These are phyloP conservation scores for Pithys albifrons DNA, from an alignment of 2,113 vertebrate genomes.

Conservation along the genomic window DNA sequence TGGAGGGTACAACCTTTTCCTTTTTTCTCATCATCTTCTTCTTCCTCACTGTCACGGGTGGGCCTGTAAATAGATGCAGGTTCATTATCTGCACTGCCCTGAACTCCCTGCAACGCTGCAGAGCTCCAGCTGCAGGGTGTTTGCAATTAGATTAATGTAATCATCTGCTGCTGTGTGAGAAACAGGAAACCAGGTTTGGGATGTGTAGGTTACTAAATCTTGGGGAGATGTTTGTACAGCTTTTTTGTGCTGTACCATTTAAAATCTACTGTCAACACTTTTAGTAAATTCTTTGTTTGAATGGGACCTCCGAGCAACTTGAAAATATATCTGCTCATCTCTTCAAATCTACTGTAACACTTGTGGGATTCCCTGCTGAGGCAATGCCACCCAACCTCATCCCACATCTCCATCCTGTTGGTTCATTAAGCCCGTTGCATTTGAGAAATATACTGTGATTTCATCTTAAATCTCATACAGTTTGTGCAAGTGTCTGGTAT, in stretches of 20 bases:
- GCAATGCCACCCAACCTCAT: not conserved
- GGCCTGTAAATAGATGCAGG: conserved; percentile 76
- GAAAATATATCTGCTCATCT: not conserved
- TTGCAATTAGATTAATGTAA: not conserved
- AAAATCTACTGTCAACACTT: not conserved
- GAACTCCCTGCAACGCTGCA: not conserved
- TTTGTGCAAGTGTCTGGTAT: not conserved
- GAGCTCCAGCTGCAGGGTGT: not conserved
- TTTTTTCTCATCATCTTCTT: conserved; percentile 93
- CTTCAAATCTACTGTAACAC: not conserved
- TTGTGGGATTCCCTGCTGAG: not conserved
- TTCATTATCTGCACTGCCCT: not conserved
- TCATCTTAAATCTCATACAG: not conserved
- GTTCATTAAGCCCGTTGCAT: not conserved
- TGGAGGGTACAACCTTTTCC: conserved; percentile 92
- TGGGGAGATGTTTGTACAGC: not conserved
- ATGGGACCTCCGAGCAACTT: not conserved
- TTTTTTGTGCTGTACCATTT: not conserved
- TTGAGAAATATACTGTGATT: not conserved
- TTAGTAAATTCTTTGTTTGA: not conserved
- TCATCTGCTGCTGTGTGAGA: not conserved
- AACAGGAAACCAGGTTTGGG: not conserved
- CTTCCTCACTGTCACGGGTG: conserved; percentile 93
- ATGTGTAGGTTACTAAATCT: not conserved
- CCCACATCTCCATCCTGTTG: not conserved